Evolutionary conservation across 2,797 vertebrate species (phyloP).

Genomic region (Brachyrhaphis roseni): DNA sequence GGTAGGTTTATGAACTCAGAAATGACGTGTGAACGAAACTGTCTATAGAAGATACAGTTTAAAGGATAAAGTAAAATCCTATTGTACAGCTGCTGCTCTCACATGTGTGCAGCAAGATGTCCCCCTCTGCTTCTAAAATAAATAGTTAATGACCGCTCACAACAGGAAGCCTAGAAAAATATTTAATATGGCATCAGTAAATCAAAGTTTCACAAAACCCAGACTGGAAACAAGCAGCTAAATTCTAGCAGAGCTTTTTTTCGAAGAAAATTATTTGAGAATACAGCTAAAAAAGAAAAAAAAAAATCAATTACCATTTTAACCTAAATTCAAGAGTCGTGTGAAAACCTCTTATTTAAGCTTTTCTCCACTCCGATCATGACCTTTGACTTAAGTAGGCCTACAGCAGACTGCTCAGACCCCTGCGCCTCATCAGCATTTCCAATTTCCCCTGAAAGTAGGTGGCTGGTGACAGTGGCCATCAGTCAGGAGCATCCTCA

Average conservation of each 20-base stretch:
- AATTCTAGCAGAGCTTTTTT: neutral
- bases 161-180: neutral
- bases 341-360: neutral
- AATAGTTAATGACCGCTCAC: neutral
- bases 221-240: neutral
- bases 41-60: neutral
- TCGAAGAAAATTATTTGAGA: neutral
- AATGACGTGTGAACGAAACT: neutral
- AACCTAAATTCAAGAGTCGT: neutral
- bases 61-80: neutral
- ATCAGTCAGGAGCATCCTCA: constrained; percentile 41
- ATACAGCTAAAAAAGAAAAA: neutral
- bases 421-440: constrained; percentile 31
- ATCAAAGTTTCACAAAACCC: neutral
- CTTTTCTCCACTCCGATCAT: constrained; percentile 12
- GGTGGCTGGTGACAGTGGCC: constrained; percentile 22
- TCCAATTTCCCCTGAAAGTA: constrained; percentile 32
- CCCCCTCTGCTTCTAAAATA: neutral
- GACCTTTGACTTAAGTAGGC: constrained; percentile 25
- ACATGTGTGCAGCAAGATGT: neutral
- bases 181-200: neutral
- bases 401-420: constrained; percentile 17
- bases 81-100: neutral
- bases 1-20: neutral
- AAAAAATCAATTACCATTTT: neutral